Conservation (phyloP, 2,888 invertebrate genomes). For the Drosophila bunnanda region DNA sequence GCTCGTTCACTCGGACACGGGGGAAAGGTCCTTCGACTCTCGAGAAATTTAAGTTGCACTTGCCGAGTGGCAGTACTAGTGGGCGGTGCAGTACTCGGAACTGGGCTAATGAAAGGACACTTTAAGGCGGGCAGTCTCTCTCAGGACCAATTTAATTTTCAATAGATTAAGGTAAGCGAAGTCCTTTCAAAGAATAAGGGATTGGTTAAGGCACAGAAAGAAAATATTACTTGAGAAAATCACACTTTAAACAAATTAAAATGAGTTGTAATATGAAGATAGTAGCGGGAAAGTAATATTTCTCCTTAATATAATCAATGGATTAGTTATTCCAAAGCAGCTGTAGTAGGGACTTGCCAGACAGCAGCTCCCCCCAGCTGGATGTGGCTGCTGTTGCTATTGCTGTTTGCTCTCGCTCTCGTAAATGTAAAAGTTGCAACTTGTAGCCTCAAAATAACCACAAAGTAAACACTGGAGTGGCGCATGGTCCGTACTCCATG, state of each 20-base stretch:
- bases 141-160: constrained; percentile 60
- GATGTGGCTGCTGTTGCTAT: constrained; percentile 23
- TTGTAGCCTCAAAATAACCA: constrained; percentile 79
- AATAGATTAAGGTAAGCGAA: constrained; percentile 66
- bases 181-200: neutral
- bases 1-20: constrained; percentile 36
- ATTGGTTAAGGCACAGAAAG: neutral
- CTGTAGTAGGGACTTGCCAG: constrained; percentile 8
- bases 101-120: constrained; percentile 58
- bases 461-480: constrained; percentile 78
- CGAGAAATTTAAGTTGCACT: constrained; percentile 55
- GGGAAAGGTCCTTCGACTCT: neutral
- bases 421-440: constrained; percentile 75
- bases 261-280: too few species aligned
- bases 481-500: constrained; percentile 34
- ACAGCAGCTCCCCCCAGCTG: constrained; percentile 19
- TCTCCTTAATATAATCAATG: neutral
- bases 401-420: constrained; percentile 51
- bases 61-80: constrained; percentile 16
- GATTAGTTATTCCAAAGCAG: neutral
- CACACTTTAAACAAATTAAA: neutral
- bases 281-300: too few species aligned
- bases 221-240: neutral
- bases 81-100: constrained; percentile 29
- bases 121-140: constrained; percentile 38